Evolutionary conservation across 2,113 vertebrate genomes (phyloP), one percentile per base, ranked within the genome.

Genomic region (Sminthopsis crassicaudata): DNA sequence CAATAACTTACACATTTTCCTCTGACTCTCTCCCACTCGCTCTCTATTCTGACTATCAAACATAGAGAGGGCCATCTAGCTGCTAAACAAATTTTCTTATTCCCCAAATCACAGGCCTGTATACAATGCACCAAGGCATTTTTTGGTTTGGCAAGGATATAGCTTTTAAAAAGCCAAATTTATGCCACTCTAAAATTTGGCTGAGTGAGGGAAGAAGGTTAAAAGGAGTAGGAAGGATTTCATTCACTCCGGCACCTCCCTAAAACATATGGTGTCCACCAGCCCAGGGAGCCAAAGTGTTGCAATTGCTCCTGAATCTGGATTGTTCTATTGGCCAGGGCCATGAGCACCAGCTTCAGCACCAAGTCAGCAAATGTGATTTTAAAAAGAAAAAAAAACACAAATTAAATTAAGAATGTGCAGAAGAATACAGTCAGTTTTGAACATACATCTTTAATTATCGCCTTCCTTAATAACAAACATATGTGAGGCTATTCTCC

Each of bases 381-480:
- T 97, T 97, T 96, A 97, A 96, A 97, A 96, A 97, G 96, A 60
- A 95, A 90, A 92, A 48, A 46, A 94, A 96, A 42, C 24, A 95
- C 92, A 96, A 97, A 97, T 97, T 97, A 96, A 96, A 96, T 97
- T 97, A 98, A 97, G 97, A 97, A 96, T 97, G 97, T 96, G 97
- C 93, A 97, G 92, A 97, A 97, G 95, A 97, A 96, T 97, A 94
- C 95, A 97, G 94, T 93, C 96, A 93, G 91, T 48, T 95, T 94
- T 30, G 92, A 96, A 94, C 97, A 98, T 95, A 95, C 97, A 97
- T 97, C 93, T 98, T 97, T 95, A 98, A 98, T 97, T 98, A 97
- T 94, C 94, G 6, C 95, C 96, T 97, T 91, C 53, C 90, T 91
- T 97, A 96, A 97, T 95, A 57, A 93, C 92, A 96, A 97, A 97